A percentile compares a stretch with the other conserved stretches of the same genome.
These are phyloP conservation scores for Leptopilina syphax DNA, from an alignment of 2,888 invertebrate genomes.

Conservation along the genomic window DNA sequence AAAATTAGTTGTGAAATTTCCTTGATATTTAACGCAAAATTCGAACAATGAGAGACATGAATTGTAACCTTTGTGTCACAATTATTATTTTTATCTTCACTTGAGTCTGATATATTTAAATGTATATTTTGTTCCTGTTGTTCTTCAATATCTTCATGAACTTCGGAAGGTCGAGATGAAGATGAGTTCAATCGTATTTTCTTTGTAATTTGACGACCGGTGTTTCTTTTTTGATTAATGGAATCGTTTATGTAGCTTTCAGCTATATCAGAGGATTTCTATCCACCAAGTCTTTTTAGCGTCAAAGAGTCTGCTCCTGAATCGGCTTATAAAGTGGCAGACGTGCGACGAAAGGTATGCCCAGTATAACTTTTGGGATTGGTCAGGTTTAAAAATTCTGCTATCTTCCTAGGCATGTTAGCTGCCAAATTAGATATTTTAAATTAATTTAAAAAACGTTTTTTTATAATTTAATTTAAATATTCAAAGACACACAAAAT, in stretches of 20 bases:
- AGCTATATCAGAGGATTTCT: neutral
- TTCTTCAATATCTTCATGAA: neutral
- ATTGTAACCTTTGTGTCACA: neutral
- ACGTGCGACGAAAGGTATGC: neutral
- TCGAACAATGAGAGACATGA: neutral
- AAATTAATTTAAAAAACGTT: neutral
- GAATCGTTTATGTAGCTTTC: neutral
- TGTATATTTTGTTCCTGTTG: neutral
- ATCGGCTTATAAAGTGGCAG: neutral
- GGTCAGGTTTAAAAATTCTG: constrained; percentile 28
- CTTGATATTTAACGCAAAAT: neutral
- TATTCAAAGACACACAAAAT: too few species aligned
- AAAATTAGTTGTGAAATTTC: neutral
- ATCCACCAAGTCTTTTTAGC: neutral
- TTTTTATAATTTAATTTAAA: neutral
- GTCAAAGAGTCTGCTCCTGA: neutral
- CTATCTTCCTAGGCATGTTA: constrained; percentile 49
- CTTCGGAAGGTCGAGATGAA: neutral
- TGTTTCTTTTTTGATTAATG: neutral
- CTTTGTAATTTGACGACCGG: neutral
- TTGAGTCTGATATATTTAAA: neutral
- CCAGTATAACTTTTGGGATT: neutral
- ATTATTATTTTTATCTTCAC: neutral
- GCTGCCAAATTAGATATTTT: neutral
- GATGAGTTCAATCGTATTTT: neutral